Evolutionary conservation across 2,888 invertebrate species (phyloP).

Genomic region (Ernsta delagoae): DNA sequence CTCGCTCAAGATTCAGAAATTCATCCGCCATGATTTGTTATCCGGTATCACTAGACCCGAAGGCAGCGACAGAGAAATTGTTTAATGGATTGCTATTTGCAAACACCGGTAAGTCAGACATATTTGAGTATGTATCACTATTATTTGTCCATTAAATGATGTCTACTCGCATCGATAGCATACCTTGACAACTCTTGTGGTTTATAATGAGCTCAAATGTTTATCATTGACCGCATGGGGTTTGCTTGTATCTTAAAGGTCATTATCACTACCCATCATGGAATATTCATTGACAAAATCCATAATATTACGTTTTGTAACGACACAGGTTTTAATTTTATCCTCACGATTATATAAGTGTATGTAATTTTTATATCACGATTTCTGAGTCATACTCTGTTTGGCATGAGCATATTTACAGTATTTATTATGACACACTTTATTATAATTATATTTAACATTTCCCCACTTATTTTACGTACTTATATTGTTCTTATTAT

Average conservation of each 20-base stretch:
- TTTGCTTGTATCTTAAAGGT: conserved; percentile 54
- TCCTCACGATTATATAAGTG: conserved; percentile 50
- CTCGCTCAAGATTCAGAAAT: conserved; percentile 52
- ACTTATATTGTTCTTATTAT: conserved; percentile 23
- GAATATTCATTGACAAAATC: conserved; percentile 48
- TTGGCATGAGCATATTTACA: conserved; percentile 67
- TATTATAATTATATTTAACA: conserved; percentile 38
- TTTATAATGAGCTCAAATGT: conserved; percentile 31
- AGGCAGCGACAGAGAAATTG: conserved; percentile 40
- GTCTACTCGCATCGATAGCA: conserved; percentile 38
- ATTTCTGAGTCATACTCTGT: conserved; percentile 53
- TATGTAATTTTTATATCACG: conserved; percentile 60
- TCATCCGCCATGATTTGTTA: conserved; percentile 46
- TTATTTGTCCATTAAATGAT: conserved; percentile 53
- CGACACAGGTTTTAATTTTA: conserved; percentile 48
- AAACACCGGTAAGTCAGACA: conserved; percentile 45
- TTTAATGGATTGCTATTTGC: conserved; percentile 45
- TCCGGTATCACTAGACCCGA: conserved; percentile 42
- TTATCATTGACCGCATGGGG: conserved; percentile 55
- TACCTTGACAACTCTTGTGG: conserved; percentile 21
- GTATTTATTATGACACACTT: conserved; percentile 40
- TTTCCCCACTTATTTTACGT: conserved; percentile 35
- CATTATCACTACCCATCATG: conserved; percentile 49
- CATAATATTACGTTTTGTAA: conserved; percentile 52
- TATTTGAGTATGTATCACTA: conserved; percentile 39